Evolutionary conservation across 2,888 invertebrate species (phyloP), one percentile per base, ranked within the genome.

Genomic region (Laspeyria flexula): DNA sequence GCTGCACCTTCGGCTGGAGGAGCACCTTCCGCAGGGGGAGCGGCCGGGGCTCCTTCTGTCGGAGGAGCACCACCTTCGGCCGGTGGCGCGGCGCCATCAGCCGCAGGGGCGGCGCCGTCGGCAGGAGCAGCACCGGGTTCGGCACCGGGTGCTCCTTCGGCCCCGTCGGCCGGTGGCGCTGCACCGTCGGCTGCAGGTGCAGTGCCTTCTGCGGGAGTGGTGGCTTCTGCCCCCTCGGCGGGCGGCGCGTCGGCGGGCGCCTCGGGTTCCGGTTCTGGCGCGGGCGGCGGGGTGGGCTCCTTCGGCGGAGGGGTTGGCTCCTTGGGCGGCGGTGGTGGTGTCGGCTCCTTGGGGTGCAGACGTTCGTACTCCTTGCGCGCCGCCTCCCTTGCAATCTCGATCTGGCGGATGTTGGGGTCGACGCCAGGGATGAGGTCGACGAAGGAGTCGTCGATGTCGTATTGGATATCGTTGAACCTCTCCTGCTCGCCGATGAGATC

Each of bases 391-490:
- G 46, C 48, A 43, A 38, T 43, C 29, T 11, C 38, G 46, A 75
- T 27, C 79, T 91, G 91, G 45, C 79, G 81, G 52, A 60, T 60
- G 59, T 77, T 90, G 71, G 93, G 90, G 72, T 92, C 90, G 65
- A 94, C 93, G 73, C 94, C 94, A 47, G 93, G 93, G 86, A 95
- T 94, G 74, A 95, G 93, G 88, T 98, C 98, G 81, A 97, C 95
- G 94, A 98, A 98, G 73, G 98, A 97, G 86, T 95, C 94, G 93
- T 98, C 98, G 94, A 99, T 94, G 93, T 97, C 98, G 88, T 98
- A 96, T 77, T 96, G 97, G 92, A 99, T 96, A 87, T 96, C 95
- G 93, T 97, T 97, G 95, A 95, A 98, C 91, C 95, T 95, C 94
- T 98, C 97, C 94, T 96, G 98, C 91, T 96, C 96, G 83, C 92